Evolutionary conservation across 2,113 vertebrate species (phyloP).

Genomic region (Eleginops maclovinus): DNA sequence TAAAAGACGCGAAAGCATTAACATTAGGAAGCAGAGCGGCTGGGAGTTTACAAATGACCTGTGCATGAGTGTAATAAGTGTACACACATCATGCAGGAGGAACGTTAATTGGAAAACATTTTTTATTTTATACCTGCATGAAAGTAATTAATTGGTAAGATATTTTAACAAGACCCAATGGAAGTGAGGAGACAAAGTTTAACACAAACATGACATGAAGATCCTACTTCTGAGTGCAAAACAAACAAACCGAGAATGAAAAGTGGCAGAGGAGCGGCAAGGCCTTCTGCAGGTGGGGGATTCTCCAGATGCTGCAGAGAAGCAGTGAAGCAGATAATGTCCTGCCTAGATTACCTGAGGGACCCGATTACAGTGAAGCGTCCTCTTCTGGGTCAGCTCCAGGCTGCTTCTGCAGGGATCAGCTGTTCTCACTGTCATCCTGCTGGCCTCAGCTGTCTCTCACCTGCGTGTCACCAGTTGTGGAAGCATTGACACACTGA

Average conservation of each 20-base stretch:
- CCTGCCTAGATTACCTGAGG: constrained; percentile 76
- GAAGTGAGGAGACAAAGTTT: constrained; percentile 5
- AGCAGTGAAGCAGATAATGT: constrained; percentile 76
- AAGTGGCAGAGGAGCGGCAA: constrained; percentile 48
- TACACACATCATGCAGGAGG: constrained; percentile 20
- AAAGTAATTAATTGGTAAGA: not conserved
- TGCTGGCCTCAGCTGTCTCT: constrained; percentile 77
- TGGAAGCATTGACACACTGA: constrained; percentile 12
- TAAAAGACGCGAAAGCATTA: constrained; percentile 16
- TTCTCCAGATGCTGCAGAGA: constrained; percentile 73
- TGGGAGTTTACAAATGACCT: constrained; percentile 40
- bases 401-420: constrained; percentile 71
- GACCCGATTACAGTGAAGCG: constrained; percentile 69
- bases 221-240: constrained; percentile 32
- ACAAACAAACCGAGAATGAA: constrained; percentile 54
- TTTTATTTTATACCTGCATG: constrained; percentile 22
- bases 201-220: constrained; percentile 8
- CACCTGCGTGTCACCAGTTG: constrained; percentile 71
- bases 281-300: constrained; percentile 72
- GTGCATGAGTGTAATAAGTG: constrained; percentile 22
- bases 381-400: constrained; percentile 74
- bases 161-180: not conserved
- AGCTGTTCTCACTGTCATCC: constrained; percentile 62
- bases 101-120: constrained; percentile 38
- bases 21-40: constrained; percentile 32